Percentiles rank a stretch among this genome's conserved stretches.
These are phyloP conservation scores for Mycalesis mineus DNA, from an alignment of 2,888 invertebrate species.

Conservation along the genomic window DNA sequence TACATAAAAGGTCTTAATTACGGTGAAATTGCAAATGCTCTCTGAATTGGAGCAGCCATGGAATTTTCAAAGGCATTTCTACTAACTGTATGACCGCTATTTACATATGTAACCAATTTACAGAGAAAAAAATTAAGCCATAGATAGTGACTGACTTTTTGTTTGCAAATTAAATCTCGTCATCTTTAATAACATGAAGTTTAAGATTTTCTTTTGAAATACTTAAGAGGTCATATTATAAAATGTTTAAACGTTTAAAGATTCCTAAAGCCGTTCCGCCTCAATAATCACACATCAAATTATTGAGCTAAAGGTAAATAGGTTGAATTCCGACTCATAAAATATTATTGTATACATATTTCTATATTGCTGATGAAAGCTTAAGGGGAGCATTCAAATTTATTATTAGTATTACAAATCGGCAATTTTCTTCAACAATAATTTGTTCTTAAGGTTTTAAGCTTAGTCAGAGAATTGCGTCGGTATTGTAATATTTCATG, in stretches of 20 bases:
- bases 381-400: constrained; percentile 21
- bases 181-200: neutral
- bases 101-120: neutral
- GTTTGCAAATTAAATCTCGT: no score
- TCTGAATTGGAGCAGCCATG: neutral
- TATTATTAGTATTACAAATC: constrained; percentile 19
- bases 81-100: neutral
- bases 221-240: neutral
- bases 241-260: neutral
- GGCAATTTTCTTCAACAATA: constrained; percentile 4
- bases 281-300: constrained; percentile 8
- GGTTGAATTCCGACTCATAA: constrained; percentile 15
- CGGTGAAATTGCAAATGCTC: neutral
- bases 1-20: constrained; percentile 11
- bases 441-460: neutral
- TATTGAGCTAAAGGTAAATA: constrained; percentile 1
- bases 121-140: no score
- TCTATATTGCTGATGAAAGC: constrained; percentile 10
- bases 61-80: constrained; percentile 3
- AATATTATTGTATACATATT: constrained; percentile 19
- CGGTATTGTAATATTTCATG: neutral
- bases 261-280: no score
- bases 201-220: neutral
- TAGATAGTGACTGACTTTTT: no score
- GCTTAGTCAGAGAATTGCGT: neutral